These are phyloP conservation scores for Sebastes cheni DNA, from an alignment of 2,797 vertebrate species.

Conservation along the genomic window DNA sequence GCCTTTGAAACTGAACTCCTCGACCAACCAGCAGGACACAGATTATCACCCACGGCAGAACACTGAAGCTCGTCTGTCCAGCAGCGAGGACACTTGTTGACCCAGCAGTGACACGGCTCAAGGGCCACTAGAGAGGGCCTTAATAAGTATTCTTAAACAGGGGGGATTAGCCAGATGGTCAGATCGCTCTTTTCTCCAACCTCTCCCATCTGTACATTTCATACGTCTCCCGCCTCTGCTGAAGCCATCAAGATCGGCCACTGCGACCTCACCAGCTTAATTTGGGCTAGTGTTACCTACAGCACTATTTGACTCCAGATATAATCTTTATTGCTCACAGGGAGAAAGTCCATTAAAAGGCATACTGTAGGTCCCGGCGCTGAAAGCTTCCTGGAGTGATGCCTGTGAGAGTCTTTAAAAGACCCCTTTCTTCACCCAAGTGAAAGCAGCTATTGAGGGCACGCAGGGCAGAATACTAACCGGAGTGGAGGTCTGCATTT, in stretches of 20 bases:
- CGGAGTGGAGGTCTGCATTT: conserved; percentile 58
- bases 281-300: conserved; percentile 71
- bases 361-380: conserved; percentile 54
- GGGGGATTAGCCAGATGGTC: conserved; percentile 77
- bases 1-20: conserved; percentile 27
- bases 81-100: conserved; percentile 56
- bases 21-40: neutral
- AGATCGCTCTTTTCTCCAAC: conserved; percentile 63
- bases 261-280: conserved; percentile 50
- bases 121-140: conserved; percentile 50
- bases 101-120: conserved; percentile 58
- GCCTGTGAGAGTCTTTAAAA: conserved; percentile 63
- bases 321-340: conserved; percentile 77
- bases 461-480: conserved; percentile 55
- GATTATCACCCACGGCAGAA: conserved; percentile 23
- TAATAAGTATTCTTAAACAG: conserved; percentile 72
- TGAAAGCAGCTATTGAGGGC: conserved; percentile 72
- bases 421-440: conserved; percentile 58
- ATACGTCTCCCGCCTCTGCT: conserved; percentile 56
- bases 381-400: conserved; percentile 69
- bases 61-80: conserved; percentile 1
- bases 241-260: conserved; percentile 59
- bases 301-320: conserved; percentile 71
- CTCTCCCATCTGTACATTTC: conserved; percentile 66
- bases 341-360: conserved; percentile 74